These are phyloP conservation scores for Zosterops japonicus DNA, from an alignment of 2,113 vertebrate genomes.

Conservation along the genomic window DNA sequence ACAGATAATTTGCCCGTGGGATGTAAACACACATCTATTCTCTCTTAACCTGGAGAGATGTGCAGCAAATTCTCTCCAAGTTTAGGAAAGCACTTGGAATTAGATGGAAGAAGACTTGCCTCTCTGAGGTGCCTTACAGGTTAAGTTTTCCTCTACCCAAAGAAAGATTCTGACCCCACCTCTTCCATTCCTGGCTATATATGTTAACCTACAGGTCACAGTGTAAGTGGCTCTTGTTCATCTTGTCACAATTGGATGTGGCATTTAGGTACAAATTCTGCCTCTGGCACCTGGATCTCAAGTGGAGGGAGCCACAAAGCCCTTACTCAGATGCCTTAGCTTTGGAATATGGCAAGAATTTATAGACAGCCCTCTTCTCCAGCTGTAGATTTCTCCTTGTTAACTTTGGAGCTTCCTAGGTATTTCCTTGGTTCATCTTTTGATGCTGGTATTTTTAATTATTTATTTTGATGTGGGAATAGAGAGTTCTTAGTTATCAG, in stretches of 20 bases:
- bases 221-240: not conserved
- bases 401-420: not conserved
- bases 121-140: not conserved
- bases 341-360: not conserved
- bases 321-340: not conserved
- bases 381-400: not conserved
- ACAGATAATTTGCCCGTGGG: not conserved
- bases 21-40: no score
- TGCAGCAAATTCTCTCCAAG: not conserved
- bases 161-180: not conserved
- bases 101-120: not conserved
- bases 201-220: not conserved
- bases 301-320: not conserved
- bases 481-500: not conserved
- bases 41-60: not conserved
- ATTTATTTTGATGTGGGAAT: not conserved
- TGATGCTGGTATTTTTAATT: not conserved
- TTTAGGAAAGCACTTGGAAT: not conserved
- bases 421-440: not conserved
- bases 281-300: not conserved
- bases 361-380: not conserved
- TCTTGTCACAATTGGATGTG: fast-evolving
- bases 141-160: not conserved
- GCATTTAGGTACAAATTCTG: not conserved
- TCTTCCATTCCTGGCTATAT: not conserved